phyloP scores from a whole-genome alignment of 2,797 vertebrate genomes.

The Mormyrus hasselquistii region DNA sequence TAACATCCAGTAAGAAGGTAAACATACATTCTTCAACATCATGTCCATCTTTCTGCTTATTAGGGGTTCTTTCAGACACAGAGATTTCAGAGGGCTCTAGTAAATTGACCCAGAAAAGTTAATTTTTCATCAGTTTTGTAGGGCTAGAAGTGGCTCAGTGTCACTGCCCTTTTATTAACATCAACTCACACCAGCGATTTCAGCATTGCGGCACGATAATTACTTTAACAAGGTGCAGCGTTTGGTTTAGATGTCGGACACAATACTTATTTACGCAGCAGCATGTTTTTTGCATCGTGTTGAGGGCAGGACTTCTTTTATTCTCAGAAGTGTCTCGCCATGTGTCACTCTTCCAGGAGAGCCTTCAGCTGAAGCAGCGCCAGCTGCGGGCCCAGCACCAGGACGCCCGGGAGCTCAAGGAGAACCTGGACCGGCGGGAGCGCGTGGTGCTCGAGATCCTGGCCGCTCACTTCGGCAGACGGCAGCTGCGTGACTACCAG shows the following conservation, averaged over 20 bases:
- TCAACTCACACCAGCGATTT: not conserved
- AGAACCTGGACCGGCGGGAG: constrained; percentile 87
- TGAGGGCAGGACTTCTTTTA: not conserved
- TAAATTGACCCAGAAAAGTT: not conserved
- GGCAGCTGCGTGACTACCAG: constrained; percentile 79
- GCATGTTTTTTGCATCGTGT: not conserved
- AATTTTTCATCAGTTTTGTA: not conserved
- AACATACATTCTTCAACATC: not conserved
- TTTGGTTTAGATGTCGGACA: not conserved
- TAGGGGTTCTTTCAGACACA: not conserved
- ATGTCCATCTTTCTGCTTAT: not conserved
- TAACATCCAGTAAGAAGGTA: not conserved
- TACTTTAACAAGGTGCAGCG: not conserved
- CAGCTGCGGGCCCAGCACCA: constrained; percentile 82
- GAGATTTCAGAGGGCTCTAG: not conserved
- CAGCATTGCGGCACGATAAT: not conserved
- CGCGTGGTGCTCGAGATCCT: constrained; percentile 78
- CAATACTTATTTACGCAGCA: not conserved
- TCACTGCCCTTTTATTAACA: not conserved
- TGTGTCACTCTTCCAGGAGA: constrained; percentile 60
- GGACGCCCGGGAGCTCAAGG: constrained; percentile 88
- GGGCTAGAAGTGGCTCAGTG: not conserved
- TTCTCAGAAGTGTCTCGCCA: not conserved
- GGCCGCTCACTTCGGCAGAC: constrained; percentile 63
- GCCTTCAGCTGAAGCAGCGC: constrained; percentile 74